Conservation (phyloP, 2,797 vertebrate species). For the Takifugu ocellatus region DNA sequence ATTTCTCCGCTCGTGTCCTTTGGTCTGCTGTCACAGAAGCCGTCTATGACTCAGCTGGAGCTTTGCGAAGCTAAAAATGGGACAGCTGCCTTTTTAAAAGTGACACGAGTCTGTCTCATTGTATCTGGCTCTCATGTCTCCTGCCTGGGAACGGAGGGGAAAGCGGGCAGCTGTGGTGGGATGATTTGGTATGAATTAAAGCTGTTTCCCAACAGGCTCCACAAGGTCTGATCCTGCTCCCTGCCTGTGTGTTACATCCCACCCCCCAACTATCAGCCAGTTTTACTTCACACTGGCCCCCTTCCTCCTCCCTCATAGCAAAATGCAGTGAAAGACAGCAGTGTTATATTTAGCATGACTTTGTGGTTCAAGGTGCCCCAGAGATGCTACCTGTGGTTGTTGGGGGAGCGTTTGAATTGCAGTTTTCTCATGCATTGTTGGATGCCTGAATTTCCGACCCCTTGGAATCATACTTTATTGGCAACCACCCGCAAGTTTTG, state of each 20-base stretch:
- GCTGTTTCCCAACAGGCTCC: slow-evolving; percentile 70
- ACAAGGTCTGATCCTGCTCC: slow-evolving; percentile 63
- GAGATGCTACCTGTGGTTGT: slow-evolving; percentile 52
- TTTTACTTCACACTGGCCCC: slow-evolving; percentile 47
- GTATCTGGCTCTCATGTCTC: slow-evolving; percentile 57
- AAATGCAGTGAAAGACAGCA: slow-evolving; percentile 49
- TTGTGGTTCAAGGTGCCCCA: slow-evolving; percentile 51
- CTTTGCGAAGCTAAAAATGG: slow-evolving; percentile 62
- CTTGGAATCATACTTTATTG: slow-evolving; percentile 56
- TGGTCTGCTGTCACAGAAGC: slow-evolving; percentile 51
- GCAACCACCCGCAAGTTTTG: slow-evolving; percentile 59
- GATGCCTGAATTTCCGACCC: slow-evolving; percentile 46
- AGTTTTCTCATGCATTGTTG: slow-evolving; percentile 64
- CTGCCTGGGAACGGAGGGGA: slow-evolving; percentile 57
- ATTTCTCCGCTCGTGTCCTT: slow-evolving; percentile 48
- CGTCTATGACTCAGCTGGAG: slow-evolving; percentile 66
- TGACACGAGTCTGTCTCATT: slow-evolving; percentile 67
- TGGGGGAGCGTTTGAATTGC: slow-evolving; percentile 53
- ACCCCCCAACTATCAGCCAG: slow-evolving; percentile 24
- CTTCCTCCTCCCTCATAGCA: slow-evolving; percentile 36
- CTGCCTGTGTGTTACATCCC: slow-evolving; percentile 41
- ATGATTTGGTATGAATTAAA: slow-evolving; percentile 71
- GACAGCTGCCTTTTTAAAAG: slow-evolving; percentile 71
- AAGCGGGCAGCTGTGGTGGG: slow-evolving; percentile 67
- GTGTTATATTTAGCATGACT: slow-evolving; percentile 62